phyloP scores from a whole-genome alignment of 2,797 vertebrate species.

The Emydoidea blandingii region DNA sequence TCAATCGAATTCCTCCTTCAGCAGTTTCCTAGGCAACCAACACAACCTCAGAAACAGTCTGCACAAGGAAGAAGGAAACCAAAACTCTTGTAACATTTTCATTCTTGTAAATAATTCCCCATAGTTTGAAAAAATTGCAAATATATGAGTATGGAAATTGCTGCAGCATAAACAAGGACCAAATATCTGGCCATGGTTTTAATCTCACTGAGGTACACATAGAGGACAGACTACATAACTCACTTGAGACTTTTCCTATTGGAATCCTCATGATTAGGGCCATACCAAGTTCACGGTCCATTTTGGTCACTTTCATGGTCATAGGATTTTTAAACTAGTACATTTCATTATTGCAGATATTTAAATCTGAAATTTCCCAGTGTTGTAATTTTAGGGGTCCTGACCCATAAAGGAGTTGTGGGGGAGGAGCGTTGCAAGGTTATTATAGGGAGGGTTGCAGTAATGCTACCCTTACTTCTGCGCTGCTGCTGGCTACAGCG shows the following conservation, averaged over 20 bases:
- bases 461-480: too few species aligned
- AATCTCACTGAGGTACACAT: background rate
- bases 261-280: background rate
- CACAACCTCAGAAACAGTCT: constrained; percentile 59
- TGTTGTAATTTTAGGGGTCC: too few species aligned
- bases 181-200: background rate
- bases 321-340: too few species aligned
- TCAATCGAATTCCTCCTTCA: background rate
- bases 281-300: too few species aligned
- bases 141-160: background rate
- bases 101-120: background rate
- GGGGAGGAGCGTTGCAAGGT: too few species aligned
- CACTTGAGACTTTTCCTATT: background rate
- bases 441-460: too few species aligned
- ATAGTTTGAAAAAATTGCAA: background rate
- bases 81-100: background rate
- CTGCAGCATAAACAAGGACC: background rate
- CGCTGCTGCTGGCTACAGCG: too few species aligned
- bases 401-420: too few species aligned
- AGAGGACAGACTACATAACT: background rate
- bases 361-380: too few species aligned
- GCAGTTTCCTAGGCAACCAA: constrained; percentile 74
- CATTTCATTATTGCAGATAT: too few species aligned
- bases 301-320: too few species aligned
- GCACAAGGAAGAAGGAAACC: background rate